Base-by-base conservation (phyloP, 2,888 invertebrate genomes). In the Pterostichus niger region DNA sequence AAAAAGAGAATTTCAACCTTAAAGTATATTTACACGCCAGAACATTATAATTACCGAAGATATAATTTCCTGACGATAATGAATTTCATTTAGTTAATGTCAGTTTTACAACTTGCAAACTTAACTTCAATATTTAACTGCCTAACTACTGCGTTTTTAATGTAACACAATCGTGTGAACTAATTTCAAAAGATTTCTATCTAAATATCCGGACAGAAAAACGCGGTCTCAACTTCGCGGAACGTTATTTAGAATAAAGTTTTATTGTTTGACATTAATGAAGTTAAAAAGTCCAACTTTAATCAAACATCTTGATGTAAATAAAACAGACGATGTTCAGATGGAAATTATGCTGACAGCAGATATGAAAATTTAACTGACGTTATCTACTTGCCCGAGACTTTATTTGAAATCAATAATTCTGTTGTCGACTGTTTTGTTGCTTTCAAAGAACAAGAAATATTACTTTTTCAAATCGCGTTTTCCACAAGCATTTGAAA, bases 261-360 rank as follows among this genome's bases (percentile, higher is more conserved):
- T 77, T 75, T 77, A 77, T 77, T 54, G 54, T 77, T 77, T 77
- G 77, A 77, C 59, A 56, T 77, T 77, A 77, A 77, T 77, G 77
- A 77, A 56, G 77, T 77, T 54, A 24, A 77, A 77, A 77, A 77
- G 59, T 7, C 6, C 6, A 40, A 6, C 9, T 56, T 35, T 56
- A 77, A 77, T 77, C 56, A 56, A 56, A 56, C 56, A 77, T 56
- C 59, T 77, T 77, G 54, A 52, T 52, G 49, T 77, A 75, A 75
- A 75, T 75, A 75, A 75, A 75, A 24, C 3, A 24, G 52, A n/a
- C 44, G 49, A 73, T 75, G 52, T 52, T 75, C 52, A 24, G 44
- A 15, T 71, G 68, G 24, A 71, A 71, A 71, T 71, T 71, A 71
- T 44, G 68, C 68, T 71, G 68, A 71, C 68, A 71, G 56, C 0